Evolutionary conservation across 2,113 vertebrate genomes (phyloP), one percentile per base, ranked within the genome.

Genomic region (Sus scrofa): DNA sequence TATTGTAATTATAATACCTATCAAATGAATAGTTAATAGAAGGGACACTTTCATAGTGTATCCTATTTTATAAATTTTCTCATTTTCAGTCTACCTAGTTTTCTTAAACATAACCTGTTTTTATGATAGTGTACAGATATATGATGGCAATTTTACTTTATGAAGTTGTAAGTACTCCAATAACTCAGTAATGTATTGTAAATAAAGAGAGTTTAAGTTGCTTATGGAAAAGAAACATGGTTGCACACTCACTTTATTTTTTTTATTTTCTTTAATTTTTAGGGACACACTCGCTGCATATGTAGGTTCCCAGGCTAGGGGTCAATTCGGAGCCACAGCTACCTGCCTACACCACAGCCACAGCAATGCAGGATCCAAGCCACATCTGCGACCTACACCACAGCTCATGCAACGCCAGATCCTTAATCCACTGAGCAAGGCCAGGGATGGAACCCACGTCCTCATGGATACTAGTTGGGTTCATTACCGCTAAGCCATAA

Each of bases 11-110:
- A 75, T 7, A 67, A 73, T 85, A 75, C 19, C 30, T 70, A 75
- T 71, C 30, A 65, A 63, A n/a, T 94, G 30, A 65, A 58, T 39
- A 30, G 18, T 68, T 84, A 84, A 62, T 88, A 79, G 70, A 79
- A 74, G 52, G 24, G n/a, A 70, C 67, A 39, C 30, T 65, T 94
- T 68, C 50, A 70, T 73, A 24, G 50, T 56, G 9, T 82, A 78
- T 90, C 7, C 92, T 89, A 54, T 73, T 96, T 68, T 86, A 44
- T 74, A n/a, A 81, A 67, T 91, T 74, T 91, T 91, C 44, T 82
- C 11, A 5, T 52, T 52, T 91, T 87, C 54, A 81, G 82, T 74
- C 20, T 74, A 74, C 13, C 30, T 52, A 7, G 20, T 89, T 96
- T 87, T 60, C 32, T 65, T 86, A 78, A 16, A 15, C 12, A 7